phyloP scores from a whole-genome alignment of 2,113 vertebrate species.

The Cyrtonyx montezumae region DNA sequence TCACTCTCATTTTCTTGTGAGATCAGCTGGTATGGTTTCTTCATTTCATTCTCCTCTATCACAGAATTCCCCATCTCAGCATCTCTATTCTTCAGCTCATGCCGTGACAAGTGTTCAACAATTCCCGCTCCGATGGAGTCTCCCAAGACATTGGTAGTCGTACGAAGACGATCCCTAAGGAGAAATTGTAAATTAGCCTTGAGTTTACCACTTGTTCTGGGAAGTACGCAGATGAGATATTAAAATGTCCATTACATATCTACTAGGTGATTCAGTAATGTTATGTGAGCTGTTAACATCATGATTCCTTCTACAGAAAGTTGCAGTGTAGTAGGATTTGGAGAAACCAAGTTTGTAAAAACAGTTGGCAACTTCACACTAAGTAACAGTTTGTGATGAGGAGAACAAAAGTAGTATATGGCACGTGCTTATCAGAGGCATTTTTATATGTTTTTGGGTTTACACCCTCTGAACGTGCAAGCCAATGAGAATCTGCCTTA shows the following conservation, averaged over 20 bases:
- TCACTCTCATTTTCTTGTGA: conserved; percentile 87
- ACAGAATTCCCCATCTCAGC: conserved; percentile 89
- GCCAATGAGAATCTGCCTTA: background rate
- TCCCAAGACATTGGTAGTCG: conserved; percentile 93
- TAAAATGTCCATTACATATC: background rate
- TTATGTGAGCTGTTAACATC: background rate
- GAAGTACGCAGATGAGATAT: background rate
- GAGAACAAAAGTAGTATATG: rapidly evolving
- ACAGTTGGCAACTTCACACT: background rate
- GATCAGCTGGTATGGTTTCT: conserved; percentile 91
- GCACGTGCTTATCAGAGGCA: background rate
- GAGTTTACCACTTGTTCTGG: background rate
- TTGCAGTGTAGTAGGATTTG: background rate
- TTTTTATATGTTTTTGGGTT: background rate
- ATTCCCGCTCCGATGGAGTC: conserved; percentile 96
- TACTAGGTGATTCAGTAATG: background rate
- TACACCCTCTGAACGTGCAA: background rate
- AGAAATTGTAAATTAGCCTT: background rate
- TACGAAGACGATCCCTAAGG: conserved; percentile 92
- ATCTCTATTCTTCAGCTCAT: conserved; percentile 87
- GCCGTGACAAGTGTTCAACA: conserved; percentile 92
- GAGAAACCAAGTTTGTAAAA: background rate
- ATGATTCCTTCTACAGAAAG: background rate
- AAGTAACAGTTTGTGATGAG: background rate
- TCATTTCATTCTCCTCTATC: conserved; percentile 91